Evolutionary conservation across 2,797 vertebrate genomes (phyloP).

Genomic region (Numenius phaeopus): DNA sequence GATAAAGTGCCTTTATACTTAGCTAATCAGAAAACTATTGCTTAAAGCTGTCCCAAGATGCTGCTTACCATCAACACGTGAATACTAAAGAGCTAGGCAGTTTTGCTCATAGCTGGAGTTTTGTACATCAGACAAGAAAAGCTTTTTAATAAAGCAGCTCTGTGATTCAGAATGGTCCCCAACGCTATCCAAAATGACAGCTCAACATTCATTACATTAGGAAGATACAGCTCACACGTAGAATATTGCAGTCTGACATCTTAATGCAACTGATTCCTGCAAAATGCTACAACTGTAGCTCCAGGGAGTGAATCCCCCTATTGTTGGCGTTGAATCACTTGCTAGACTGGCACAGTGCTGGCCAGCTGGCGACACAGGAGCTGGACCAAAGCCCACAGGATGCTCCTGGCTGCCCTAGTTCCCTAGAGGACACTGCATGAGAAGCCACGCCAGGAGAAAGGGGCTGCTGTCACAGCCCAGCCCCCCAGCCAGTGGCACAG

Average conservation of each 20-base stretch:
- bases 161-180: neutral
- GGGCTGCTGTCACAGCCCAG: neutral
- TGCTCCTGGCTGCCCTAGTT: neutral
- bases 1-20: neutral
- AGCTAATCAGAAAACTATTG: neutral
- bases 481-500: neutral
- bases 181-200: neutral
- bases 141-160: neutral
- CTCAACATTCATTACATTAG: neutral
- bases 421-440: neutral
- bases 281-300: neutral
- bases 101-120: neutral
- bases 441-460: neutral
- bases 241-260: neutral
- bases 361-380: neutral
- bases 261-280: neutral
- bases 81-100: neutral
- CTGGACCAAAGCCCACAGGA: conserved; percentile 27
- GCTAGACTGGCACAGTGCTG: neutral
- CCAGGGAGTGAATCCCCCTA: neutral
- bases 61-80: neutral
- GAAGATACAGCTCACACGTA: neutral
- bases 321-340: fast-evolving
- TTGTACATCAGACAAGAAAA: neutral
- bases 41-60: conserved; percentile 9